phyloP scores from a whole-genome alignment of 2,797 vertebrate genomes.

The Rhynchonycteris naso region DNA sequence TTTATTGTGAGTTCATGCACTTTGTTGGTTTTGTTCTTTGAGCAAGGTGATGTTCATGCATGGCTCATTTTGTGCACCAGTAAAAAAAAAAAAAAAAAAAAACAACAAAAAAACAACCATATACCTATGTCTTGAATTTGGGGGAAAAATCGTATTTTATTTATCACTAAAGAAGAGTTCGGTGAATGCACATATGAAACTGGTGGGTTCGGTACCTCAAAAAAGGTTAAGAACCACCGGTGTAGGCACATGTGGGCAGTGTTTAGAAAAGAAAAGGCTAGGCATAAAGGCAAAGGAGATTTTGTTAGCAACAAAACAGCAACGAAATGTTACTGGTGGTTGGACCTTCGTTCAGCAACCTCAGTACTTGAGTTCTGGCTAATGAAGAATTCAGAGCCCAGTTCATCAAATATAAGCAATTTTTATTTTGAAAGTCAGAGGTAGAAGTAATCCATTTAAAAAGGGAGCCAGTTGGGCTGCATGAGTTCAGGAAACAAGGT shows the following conservation, averaged over 20 bases:
- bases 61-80: no score
- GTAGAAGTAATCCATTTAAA: not conserved
- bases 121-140: no score
- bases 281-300: not conserved
- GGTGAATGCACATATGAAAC: no score
- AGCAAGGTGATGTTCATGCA: no score
- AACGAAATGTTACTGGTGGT: not conserved
- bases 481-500: not conserved
- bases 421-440: not conserved
- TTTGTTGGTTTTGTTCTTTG: no score
- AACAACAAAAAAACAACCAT: no score
- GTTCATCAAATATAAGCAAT: not conserved
- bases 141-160: no score
- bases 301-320: not conserved
- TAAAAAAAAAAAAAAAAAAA: no score
- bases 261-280: not conserved
- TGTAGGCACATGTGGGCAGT: not conserved
- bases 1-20: no score
- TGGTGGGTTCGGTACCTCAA: no score
- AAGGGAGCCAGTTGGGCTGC: not conserved
- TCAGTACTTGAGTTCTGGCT: not conserved
- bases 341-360: not conserved
- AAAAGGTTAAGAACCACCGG: no score
- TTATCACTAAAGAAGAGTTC: no score
- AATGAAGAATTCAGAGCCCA: not conserved